Percentiles rank a stretch among this genome's conserved stretches.
Conservation (phyloP, 2,888 invertebrate species). For the Synergus itoensis region DNA sequence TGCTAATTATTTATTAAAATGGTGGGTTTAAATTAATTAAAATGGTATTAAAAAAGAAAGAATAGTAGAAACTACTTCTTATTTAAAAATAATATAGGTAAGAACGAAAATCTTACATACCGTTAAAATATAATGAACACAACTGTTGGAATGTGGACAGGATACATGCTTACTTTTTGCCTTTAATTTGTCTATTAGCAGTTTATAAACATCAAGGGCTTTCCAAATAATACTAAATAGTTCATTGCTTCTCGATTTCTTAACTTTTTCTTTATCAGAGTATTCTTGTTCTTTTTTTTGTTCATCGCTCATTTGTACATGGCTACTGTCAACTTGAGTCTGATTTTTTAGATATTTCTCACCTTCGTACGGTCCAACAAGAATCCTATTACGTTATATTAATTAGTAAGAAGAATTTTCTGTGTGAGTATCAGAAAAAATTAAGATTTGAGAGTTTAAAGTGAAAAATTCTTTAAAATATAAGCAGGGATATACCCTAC, state of each 20-base stretch:
- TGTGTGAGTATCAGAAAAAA: neutral
- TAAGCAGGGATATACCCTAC: neutral
- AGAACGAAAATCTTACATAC: slow-evolving; percentile 69
- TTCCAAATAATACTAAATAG: slow-evolving; percentile 75
- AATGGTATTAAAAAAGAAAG: neutral
- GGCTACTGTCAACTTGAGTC: slow-evolving; percentile 43
- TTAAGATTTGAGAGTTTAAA: neutral
- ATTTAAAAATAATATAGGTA: neutral
- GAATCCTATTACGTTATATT: slow-evolving; percentile 77
- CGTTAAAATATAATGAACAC: slow-evolving; percentile 81
- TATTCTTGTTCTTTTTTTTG: slow-evolving; percentile 22
- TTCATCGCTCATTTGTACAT: slow-evolving; percentile 45
- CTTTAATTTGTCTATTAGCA: slow-evolving; percentile 79
- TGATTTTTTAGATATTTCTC: slow-evolving; percentile 67
- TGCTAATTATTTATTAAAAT: neutral
- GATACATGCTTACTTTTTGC: slow-evolving; percentile 77
- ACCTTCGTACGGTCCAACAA: slow-evolving; percentile 83
- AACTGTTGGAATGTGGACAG: slow-evolving; percentile 84
- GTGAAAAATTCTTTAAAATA: neutral
- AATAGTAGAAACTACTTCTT: neutral
- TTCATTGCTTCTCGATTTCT: slow-evolving; percentile 34
- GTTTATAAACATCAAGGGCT: slow-evolving; percentile 77
- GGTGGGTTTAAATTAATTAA: neutral
- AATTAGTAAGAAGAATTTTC: neutral
- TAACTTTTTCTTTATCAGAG: slow-evolving; percentile 12